Evolutionary conservation across 1,140 invertebrate genomes (phyloP).

Genomic region (Cyclargus thomasi): DNA sequence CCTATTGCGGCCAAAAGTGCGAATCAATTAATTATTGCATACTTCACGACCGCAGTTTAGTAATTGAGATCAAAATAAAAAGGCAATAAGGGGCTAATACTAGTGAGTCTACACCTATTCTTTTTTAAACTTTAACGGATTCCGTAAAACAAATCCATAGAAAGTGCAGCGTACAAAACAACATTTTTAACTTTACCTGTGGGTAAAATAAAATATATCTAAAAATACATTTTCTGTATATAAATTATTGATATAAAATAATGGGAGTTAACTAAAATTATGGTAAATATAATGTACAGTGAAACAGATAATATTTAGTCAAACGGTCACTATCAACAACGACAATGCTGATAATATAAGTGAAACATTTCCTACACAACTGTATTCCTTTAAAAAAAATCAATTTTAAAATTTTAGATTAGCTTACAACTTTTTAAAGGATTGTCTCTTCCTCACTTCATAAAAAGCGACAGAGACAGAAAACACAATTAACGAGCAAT

Average conservation of each 20-base stretch:
- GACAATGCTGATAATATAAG: background rate
- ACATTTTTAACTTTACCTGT: background rate
- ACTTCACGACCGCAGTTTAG: background rate
- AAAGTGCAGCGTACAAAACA: background rate
- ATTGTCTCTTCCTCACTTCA: background rate
- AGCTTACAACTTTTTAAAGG: background rate
- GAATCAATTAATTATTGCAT: too few relatives aligned
- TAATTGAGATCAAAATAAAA: conserved; percentile 1
- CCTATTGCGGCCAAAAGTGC: too few relatives aligned
- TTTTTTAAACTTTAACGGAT: background rate
- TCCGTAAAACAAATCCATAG: background rate
- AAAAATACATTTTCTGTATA: background rate
- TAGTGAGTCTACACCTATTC: background rate
- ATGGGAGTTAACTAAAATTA: background rate
- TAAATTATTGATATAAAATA: background rate
- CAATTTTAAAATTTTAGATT: background rate
- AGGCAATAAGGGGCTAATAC: background rate
- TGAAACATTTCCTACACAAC: background rate
- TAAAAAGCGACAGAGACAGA: background rate
- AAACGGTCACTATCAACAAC: conserved; percentile 9
- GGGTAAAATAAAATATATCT: background rate
- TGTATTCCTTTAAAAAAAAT: background rate
- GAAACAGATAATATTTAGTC: conserved; percentile 9
- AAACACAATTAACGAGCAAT: too few relatives aligned
- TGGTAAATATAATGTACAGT: conserved; percentile 15